Base-by-base conservation (phyloP, 2,113 vertebrate species). In the Dinomys branickii region DNA sequence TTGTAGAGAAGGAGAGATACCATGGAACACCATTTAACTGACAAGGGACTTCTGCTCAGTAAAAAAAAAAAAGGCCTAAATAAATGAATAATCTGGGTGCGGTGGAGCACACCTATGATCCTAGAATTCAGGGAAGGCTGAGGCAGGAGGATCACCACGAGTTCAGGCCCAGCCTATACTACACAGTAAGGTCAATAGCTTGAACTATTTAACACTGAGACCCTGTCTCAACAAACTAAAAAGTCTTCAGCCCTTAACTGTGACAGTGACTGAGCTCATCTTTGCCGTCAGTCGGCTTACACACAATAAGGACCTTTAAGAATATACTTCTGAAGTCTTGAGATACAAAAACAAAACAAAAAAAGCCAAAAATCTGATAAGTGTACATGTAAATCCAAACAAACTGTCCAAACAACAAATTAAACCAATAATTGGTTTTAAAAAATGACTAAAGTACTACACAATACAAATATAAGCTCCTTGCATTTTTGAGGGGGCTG, bases 301-400 rank as follows among this genome's bases (percentile, higher is more conserved):
- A n/a, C 78, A 63, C 3, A 63, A 11, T 11, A 58, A 28, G 16
- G 69, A 30, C 13, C 63, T 97, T 94, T 58, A 44, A 91, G 33
- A 87, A 87, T 19, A 44, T 38, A 77, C 33, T 77, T 88, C 81
- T 56, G 54, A 94, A 20, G 24, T 56, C 73, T 69, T 69, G 41
- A 59, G n/a, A 78, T n/a, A 58, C n/a, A 59, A 89, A n/a, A n/a
- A n/a, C n/a, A n/a, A n/a, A n/a, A 94, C 94, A 85, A 69, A 56
- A 4, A 54, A 38, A 7, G 9, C 67, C 65, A 85, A 61, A 47
- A 83, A 93, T 78, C 20, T 50, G 19, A 16, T 56, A 82, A 61
- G 77, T 1, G 83, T 1, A 14, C 20, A 30, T n/a, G 4, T 16
- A 93, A 78, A 94, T n/a, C 6, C 63, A 63, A 71, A 58, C 24